Evolutionary conservation across 2,113 vertebrate species (phyloP), one percentile per base, ranked within the genome.

Genomic region (Antechinus stuartii): DNA sequence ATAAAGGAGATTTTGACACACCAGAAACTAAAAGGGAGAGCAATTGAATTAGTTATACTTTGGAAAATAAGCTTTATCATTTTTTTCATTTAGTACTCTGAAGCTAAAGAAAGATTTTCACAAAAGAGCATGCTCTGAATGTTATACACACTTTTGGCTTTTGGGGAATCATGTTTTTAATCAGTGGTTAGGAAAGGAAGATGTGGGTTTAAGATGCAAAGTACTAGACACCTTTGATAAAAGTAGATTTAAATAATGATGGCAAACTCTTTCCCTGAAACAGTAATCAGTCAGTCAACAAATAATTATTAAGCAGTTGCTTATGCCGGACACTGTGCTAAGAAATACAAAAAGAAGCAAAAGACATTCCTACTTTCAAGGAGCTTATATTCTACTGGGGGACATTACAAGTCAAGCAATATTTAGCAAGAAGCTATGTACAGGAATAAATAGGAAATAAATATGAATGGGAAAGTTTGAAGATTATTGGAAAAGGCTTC

Each of bases 41-140:
- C 90, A 94, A 92, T 97, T 98, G 50, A 93, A 94, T 97, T 98
- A 96, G 52, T 91, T 96, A 23, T 97, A 94, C 95, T 98, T 98
- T 96, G 92, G 96, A 95, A 97, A 95, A 94, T 94, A 90, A 89
- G 89, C 93, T 91, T 93, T 92, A 10, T 6, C 50, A 92, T 84
- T 54, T 95, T 93, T 35, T 96, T 94, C 54, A 26, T 90, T 91
- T 89, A 93, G 92, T 46, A 89, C 4, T 61, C 52, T 89, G 27
- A 96, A 96, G 94, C 61, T 52, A 91, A 96, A 93, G 57, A n/a
- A 76, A 96, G 30, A 52, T 49, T 92, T 97, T 96, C 90, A 94
- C 97, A 95, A 91, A 96, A 97, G 90, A 92, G 27, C 89, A 26
- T 96, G 89, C 91, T 42, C 90, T 95, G 91, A 95, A 94, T 96